A percentile compares a stretch with the other conserved stretches of the same genome.
Evolutionary conservation across 2,797 vertebrate genomes (phyloP).

Genomic region (Diceros bicornis): DNA sequence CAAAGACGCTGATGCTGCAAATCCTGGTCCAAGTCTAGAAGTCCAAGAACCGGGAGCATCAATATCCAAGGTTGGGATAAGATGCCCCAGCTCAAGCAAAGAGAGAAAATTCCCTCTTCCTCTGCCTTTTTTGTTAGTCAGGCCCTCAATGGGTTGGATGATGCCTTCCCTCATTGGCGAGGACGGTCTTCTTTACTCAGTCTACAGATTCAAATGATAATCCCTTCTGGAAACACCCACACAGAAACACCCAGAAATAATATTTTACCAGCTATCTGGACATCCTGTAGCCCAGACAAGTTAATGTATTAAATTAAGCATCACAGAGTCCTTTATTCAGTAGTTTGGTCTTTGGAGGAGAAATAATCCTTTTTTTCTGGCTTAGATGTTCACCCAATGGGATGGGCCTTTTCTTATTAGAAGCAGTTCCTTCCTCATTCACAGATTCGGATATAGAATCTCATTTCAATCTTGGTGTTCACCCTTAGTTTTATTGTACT

Average conservation of each 20-base stretch:
- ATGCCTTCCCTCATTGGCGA: neutral
- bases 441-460: neutral
- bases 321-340: neutral
- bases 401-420: neutral
- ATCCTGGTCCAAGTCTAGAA: neutral
- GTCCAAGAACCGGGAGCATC: neutral
- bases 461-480: neutral
- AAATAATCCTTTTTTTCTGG: slow-evolving; percentile 7
- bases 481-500: neutral
- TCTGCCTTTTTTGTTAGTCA: neutral
- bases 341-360: neutral
- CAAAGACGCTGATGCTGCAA: neutral
- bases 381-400: neutral
- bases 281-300: neutral
- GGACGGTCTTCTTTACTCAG: neutral
- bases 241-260: neutral
- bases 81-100: neutral
- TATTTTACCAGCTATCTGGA: neutral
- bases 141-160: neutral
- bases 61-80: neutral
- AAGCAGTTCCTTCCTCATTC: neutral
- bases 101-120: neutral
- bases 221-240: neutral
- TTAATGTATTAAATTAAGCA: neutral
- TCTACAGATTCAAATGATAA: neutral